Evolutionary conservation across 37 sponge, comb jelly and placozoan species (phyloP).

Genomic region (Chondrosia reniformis): DNA sequence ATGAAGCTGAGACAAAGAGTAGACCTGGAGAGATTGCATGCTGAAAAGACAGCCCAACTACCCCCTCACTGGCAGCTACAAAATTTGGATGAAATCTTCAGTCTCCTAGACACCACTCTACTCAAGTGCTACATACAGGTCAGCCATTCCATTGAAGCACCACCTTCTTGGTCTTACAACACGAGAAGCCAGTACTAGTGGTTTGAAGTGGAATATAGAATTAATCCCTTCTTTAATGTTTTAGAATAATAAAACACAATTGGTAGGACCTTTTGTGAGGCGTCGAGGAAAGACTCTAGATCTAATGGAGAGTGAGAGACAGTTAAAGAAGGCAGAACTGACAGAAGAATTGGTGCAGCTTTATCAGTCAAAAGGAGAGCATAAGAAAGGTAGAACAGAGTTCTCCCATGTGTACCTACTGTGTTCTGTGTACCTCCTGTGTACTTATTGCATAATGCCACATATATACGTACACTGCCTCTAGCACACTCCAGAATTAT

Average conservation of each 20-base stretch:
- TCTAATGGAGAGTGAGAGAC: slow-evolving; percentile 68
- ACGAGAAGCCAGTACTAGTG: background rate
- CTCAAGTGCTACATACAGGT: slow-evolving; percentile 88
- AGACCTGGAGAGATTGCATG: too few relatives aligned
- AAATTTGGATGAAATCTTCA: background rate
- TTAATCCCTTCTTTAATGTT: background rate
- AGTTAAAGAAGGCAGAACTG: slow-evolving; percentile 41
- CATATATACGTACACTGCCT: too few relatives aligned
- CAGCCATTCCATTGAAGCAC: too few relatives aligned
- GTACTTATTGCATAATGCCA: background rate
- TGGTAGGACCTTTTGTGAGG: slow-evolving; percentile 77
- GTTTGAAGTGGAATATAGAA: background rate
- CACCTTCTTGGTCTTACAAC: too few relatives aligned
- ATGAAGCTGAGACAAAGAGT: too few relatives aligned
- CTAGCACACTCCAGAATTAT: too few relatives aligned
- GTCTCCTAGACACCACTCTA: slow-evolving; percentile 79
- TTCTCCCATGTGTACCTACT: background rate
- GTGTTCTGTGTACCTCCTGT: background rate
- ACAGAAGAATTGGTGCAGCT: slow-evolving; percentile 79
- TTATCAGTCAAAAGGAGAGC: slow-evolving; percentile 58
- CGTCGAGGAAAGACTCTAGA: slow-evolving; percentile 72
- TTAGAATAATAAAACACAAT: background rate
- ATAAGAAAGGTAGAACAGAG: slow-evolving; percentile 54
- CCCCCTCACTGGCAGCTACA: background rate
- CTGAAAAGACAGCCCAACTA: too few relatives aligned